These are phyloP conservation scores for Mactra quadrangularis DNA, from an alignment of 1,140 invertebrate genomes.

Conservation along the genomic window DNA sequence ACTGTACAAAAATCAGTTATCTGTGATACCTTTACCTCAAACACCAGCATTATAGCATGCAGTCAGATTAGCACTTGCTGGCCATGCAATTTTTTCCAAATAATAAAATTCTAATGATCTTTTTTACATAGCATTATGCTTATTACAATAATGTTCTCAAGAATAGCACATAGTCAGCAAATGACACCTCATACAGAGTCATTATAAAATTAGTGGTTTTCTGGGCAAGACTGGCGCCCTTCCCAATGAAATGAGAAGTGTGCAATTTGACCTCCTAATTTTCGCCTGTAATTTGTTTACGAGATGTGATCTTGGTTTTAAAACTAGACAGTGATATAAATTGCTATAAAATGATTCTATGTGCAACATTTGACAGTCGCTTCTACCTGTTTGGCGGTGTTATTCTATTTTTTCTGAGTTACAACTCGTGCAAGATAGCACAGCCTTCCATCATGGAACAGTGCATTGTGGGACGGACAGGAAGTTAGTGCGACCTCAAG, in stretches of 20 bases:
- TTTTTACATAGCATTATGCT: no score
- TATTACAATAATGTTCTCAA: no score
- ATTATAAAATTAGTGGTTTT: no score
- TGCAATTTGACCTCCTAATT: conserved; percentile 4
- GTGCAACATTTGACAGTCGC: not conserved
- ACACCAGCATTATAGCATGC: no score
- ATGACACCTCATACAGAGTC: no score
- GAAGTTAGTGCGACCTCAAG: conserved; percentile 4
- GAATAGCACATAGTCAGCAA: no score
- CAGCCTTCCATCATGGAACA: not conserved
- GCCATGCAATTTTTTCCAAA: no score
- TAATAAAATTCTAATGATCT: no score
- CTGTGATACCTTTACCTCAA: no score
- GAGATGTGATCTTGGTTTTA: not conserved
- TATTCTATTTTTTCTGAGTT: not conserved
- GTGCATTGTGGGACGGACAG: conserved; percentile 33
- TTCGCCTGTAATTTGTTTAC: not conserved
- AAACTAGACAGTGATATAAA: not conserved
- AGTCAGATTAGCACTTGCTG: no score
- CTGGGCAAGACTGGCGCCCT: conserved; percentile 30
- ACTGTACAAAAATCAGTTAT: no score
- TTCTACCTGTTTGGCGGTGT: not conserved
- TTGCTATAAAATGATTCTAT: not conserved
- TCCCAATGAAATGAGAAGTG: no score
- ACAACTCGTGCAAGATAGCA: not conserved